These are phyloP conservation scores for Acropternis orthonyx DNA, from an alignment of 2,797 vertebrate genomes.

Conservation along the genomic window DNA sequence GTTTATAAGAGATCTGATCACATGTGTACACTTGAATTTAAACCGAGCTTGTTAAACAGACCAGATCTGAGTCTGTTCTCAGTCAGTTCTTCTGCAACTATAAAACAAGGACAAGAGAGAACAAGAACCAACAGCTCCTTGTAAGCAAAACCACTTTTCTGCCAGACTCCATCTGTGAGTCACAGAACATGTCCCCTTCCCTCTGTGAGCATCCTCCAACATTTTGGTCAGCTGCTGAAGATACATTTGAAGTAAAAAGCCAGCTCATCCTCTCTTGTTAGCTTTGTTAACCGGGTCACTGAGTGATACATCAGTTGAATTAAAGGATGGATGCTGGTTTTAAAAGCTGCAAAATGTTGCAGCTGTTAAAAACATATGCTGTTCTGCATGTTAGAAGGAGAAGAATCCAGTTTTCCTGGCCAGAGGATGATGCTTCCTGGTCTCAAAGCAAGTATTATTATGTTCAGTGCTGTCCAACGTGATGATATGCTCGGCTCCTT, in stretches of 20 bases:
- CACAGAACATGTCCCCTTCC: neutral
- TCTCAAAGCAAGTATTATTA: neutral
- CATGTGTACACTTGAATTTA: neutral
- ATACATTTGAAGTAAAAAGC: neutral
- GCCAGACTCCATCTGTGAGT: neutral
- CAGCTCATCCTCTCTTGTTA: neutral
- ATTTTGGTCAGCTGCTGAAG: neutral
- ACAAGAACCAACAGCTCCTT: neutral
- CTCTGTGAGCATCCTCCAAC: neutral
- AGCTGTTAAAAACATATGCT: neutral
- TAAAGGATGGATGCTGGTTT: neutral
- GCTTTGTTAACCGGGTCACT: accelerated
- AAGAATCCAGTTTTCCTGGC: neutral
- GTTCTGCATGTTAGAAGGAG: neutral
- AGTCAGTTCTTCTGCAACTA: neutral
- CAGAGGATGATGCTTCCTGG: neutral
- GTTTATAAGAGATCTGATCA: neutral
- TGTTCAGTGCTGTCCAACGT: accelerated
- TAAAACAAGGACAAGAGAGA: neutral
- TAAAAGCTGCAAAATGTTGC: neutral
- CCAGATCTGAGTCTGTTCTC: neutral
- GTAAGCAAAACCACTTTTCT: neutral
- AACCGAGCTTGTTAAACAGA: neutral
- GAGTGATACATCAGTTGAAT: neutral
- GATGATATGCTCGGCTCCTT: neutral